phyloP scores from a whole-genome alignment of 2,888 invertebrate genomes.

The Pollenia labialis region DNA sequence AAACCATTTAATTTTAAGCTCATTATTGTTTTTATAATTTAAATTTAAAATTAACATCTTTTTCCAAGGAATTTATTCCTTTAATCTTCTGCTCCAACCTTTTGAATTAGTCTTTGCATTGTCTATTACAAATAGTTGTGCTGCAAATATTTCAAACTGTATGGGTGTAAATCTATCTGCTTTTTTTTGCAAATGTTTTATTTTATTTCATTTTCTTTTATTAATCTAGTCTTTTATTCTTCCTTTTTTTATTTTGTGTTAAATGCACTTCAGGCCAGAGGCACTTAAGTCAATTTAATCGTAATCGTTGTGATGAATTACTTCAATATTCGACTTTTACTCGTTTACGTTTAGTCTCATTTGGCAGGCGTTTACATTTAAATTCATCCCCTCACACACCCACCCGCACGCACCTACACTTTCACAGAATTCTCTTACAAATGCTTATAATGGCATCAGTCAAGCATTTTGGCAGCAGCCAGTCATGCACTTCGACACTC shows the following conservation, averaged over 20 bases:
- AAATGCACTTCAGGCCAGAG: conserved; percentile 68
- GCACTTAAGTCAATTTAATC: conserved; percentile 70
- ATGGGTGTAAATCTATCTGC: background rate
- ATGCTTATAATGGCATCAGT: conserved; percentile 49
- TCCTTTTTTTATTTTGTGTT: conserved; percentile 39
- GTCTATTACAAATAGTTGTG: background rate
- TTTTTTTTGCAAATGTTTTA: background rate
- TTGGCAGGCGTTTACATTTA: conserved; percentile 36
- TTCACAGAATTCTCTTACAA: background rate
- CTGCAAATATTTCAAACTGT: background rate
- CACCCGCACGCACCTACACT: background rate
- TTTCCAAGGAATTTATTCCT: background rate
- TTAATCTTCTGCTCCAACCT: background rate
- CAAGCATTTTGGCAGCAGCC: conserved; percentile 50
- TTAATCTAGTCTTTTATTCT: background rate
- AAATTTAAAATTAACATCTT: no score
- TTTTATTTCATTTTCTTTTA: conserved; percentile 35
- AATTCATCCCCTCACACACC: background rate
- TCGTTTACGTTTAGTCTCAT: conserved; percentile 49
- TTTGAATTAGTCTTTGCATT: background rate
- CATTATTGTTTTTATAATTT: no score
- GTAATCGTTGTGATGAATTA: conserved; percentile 71
- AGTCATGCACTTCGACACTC: conserved; percentile 33
- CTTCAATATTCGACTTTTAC: conserved; percentile 61
- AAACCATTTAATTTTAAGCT: background rate